These are phyloP conservation scores for Heteropelma amictum DNA, from an alignment of 2,888 invertebrate species.

Conservation along the genomic window DNA sequence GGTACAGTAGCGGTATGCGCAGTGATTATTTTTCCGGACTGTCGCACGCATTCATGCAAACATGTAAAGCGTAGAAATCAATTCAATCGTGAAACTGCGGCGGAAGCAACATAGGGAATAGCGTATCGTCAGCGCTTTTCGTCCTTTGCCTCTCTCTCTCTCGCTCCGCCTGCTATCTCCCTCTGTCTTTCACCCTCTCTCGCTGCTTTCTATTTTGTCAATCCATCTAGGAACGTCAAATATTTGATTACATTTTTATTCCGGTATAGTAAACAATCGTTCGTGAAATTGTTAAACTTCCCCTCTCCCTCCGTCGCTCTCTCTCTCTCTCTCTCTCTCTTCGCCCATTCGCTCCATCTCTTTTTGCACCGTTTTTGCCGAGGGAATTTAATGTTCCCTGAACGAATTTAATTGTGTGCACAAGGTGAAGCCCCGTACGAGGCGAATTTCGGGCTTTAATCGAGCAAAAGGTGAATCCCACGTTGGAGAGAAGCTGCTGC, in stretches of 20 bases:
- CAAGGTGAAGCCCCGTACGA: background rate
- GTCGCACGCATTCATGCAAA: background rate
- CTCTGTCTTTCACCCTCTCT: background rate
- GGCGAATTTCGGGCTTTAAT: conserved; percentile 1
- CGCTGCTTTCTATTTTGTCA: background rate
- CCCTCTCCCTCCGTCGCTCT: background rate
- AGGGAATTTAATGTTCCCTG: no score
- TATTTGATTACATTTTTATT: conserved; percentile 45
- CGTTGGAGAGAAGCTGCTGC: background rate
- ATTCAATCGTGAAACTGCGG: conserved; percentile 35
- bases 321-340: background rate
- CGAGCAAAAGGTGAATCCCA: background rate
- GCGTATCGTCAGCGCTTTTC: conserved; percentile 15
- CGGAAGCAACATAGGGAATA: conserved; percentile 9
- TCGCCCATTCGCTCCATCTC: no score
- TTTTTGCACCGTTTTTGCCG: no score
- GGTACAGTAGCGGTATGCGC: background rate
- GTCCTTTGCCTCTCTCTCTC: background rate
- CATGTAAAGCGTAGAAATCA: background rate
- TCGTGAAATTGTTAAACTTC: conserved; percentile 28
- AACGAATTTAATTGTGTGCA: no score
- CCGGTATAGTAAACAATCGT: conserved; percentile 27
- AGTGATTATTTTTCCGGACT: conserved; percentile 16
- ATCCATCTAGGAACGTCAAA: conserved; percentile 31
- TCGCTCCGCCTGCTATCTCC: background rate